These are phyloP conservation scores for Otus sunia DNA, from an alignment of 2,113 vertebrate genomes.

Conservation along the genomic window DNA sequence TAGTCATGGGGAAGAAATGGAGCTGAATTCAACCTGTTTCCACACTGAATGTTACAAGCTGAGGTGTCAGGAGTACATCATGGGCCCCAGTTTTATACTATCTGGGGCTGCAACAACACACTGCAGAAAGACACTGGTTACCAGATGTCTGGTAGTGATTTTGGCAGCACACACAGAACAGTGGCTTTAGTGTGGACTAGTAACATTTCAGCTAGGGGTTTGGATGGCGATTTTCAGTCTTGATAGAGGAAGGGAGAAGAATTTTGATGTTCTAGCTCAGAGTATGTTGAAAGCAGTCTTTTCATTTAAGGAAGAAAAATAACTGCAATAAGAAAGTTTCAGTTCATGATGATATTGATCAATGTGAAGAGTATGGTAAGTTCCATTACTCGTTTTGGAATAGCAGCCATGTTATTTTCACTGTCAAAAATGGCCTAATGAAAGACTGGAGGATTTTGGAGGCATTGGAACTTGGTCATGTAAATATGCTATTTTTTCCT, in stretches of 20 bases:
- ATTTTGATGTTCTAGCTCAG: background rate
- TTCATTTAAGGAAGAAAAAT: background rate
- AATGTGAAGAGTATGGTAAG: background rate
- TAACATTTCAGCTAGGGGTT: background rate
- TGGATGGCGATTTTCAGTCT: background rate
- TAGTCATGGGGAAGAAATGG: background rate
- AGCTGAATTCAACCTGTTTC: background rate
- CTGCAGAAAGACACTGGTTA: background rate
- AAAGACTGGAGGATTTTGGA: background rate
- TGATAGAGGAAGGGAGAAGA: background rate
- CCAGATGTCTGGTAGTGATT: background rate
- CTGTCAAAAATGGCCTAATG: background rate
- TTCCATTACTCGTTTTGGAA: background rate
- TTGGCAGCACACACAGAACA: background rate
- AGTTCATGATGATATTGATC: background rate
- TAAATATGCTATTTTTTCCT: background rate
- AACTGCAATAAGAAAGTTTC: background rate
- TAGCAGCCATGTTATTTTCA: background rate
- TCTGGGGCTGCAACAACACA: background rate
- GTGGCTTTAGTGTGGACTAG: background rate
- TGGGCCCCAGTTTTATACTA: background rate
- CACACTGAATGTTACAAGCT: background rate
- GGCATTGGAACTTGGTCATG: background rate
- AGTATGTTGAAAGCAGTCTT: background rate
- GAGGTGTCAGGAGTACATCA: background rate